Evolutionary conservation across 2,113 vertebrate genomes (phyloP), one percentile per base, ranked within the genome.

Genomic region (Osmerus mordax): DNA sequence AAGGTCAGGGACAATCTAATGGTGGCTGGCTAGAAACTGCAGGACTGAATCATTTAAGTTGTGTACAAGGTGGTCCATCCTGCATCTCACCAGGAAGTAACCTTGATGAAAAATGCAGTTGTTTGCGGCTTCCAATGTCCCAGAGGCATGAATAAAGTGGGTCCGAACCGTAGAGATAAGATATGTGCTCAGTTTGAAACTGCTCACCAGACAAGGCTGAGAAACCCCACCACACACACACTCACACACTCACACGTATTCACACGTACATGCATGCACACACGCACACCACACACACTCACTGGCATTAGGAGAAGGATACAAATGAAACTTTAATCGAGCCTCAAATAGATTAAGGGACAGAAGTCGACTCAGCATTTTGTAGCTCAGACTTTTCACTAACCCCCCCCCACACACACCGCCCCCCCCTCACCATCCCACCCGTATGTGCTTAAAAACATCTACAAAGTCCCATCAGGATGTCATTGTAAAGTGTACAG

Each of bases 261-360:
- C 64, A 65, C 64, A 65, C 64, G 18, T 28, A 41, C 32, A 65
- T 3, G 4, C 63, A 41, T 25, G 36, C 14, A 18, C 63, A 41
- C 64, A 19, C 64, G 51, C 36, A 51, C 36, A 19, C 36, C 68
- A 67, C 56, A 15, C 15, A 29, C 78, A 60, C 79, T 21, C 61
- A 62, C 84, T 53, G 76, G 80, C 79, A 79, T 86, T 87, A 87
- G 84, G 79, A 83, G 92, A 90, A 91, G 92, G 92, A 72, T 74
- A 80, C 67, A 87, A 95, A 92, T 94, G 93, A 96, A 94, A 94
- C 92, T 95, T 95, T 95, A 93, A 95, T 96, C 94, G 91, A 89
- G 83, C 86, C 87, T 88, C 84, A 84, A 81, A 89, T 87, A 87
- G 87, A 88, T 94, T 87, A 91, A 89, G 87, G 91, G 90, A 90